Percentiles rank a stretch among this genome's conserved stretches.
Conservation (phyloP, 1,140 invertebrate genomes). For the Euura lappo region DNA sequence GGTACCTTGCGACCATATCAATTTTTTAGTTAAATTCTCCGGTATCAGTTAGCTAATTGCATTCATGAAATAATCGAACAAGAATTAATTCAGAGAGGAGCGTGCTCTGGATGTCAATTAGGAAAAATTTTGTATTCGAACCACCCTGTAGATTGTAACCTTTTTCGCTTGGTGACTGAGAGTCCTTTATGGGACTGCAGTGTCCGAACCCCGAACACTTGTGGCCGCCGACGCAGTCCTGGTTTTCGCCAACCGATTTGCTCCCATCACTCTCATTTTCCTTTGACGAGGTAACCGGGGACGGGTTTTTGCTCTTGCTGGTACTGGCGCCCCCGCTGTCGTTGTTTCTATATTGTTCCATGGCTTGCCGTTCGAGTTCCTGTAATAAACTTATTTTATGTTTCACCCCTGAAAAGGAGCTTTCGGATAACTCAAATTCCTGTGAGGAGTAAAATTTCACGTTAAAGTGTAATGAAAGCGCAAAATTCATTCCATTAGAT, state of each 20-base stretch:
- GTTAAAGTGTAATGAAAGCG: too few relatives aligned
- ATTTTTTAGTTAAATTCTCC: conserved; percentile 5
- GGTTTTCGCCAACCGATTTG: conserved; percentile 12
- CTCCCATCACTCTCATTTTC: neutral
- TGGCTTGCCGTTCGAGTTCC: conserved; percentile 52
- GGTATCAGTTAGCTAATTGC: neutral
- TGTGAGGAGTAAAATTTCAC: neutral
- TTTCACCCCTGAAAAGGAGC: neutral
- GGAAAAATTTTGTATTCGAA: neutral
- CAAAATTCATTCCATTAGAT: too few relatives aligned
- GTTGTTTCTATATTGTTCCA: conserved; percentile 47
- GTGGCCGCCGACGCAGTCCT: conserved; percentile 28
- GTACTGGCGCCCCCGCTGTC: conserved; percentile 20
- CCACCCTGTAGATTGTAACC: conserved; percentile 10
- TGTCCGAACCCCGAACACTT: conserved; percentile 37
- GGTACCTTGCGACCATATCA: conserved; percentile 20
- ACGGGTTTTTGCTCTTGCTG: neutral
- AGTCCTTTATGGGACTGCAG: conserved; percentile 27
- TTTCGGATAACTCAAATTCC: neutral
- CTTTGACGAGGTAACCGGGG: neutral
- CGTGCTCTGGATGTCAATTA: neutral
- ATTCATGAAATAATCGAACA: neutral
- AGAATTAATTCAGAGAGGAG: neutral
- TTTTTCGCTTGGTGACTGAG: neutral
- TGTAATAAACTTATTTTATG: conserved; percentile 10